Percentiles rank a stretch among this genome's conserved stretches.
phyloP scores from a whole-genome alignment of 2,888 invertebrate species.

The Leistus spinibarbis region DNA sequence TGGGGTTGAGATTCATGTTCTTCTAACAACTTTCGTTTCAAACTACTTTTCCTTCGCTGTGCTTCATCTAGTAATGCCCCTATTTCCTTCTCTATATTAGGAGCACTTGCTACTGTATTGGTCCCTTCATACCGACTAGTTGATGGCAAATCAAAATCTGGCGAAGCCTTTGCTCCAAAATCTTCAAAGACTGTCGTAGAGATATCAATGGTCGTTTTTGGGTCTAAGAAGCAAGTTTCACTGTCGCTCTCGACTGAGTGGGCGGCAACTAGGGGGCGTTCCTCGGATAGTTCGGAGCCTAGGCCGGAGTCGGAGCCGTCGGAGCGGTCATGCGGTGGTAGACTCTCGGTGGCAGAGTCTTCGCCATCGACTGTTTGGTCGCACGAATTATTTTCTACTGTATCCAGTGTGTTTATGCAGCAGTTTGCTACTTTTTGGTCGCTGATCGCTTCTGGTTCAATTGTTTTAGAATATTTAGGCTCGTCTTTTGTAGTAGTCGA shows the following conservation, averaged over 20 bases:
- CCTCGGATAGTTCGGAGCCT: slow-evolving; percentile 75
- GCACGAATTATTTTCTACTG: background rate
- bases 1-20: slow-evolving; percentile 58
- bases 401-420: background rate
- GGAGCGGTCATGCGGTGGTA: slow-evolving; percentile 70
- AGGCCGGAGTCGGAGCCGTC: slow-evolving; percentile 86
- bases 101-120: slow-evolving; percentile 5
- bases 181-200: slow-evolving; percentile 37
- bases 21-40: slow-evolving; percentile 68
- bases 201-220: slow-evolving; percentile 42
- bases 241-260: slow-evolving; percentile 58
- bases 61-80: slow-evolving; percentile 40
- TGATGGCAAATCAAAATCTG: slow-evolving; percentile 45
- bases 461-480: slow-evolving; percentile 50
- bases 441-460: slow-evolving; percentile 16
- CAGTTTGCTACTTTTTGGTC: background rate
- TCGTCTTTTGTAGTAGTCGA: slow-evolving; percentile 45
- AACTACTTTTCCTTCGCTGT: slow-evolving; percentile 65
- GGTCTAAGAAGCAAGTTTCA: slow-evolving; percentile 61
- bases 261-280: slow-evolving; percentile 54
- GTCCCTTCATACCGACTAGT: slow-evolving; percentile 41
- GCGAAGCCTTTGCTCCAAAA: slow-evolving; percentile 35
- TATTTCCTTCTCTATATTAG: slow-evolving; percentile 40
- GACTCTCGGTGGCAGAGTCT: slow-evolving; percentile 67
- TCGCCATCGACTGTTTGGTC: slow-evolving; percentile 58